Conservation (phyloP, 1,140 invertebrate species). For the Drosophila nannoptera region DNA sequence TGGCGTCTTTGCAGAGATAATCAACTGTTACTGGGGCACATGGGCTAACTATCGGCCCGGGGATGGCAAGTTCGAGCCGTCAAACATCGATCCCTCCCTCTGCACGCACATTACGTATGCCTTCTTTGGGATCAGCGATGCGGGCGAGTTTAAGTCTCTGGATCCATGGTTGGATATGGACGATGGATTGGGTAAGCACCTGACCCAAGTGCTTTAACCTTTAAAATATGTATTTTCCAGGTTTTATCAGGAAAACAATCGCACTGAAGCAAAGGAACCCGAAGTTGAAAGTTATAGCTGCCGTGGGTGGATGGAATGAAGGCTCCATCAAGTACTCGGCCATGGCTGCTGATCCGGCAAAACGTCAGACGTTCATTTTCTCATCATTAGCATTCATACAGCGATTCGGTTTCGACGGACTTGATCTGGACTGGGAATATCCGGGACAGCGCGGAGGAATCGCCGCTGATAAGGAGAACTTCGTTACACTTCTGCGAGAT, state of each 20-base stretch:
- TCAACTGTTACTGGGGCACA: conserved; percentile 84
- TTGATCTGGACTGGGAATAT: conserved; percentile 86
- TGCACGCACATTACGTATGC: conserved; percentile 86
- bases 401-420: conserved; percentile 83
- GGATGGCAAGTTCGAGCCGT: conserved; percentile 81
- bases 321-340: conserved; percentile 83
- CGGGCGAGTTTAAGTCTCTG: conserved; percentile 79
- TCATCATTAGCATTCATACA: conserved; percentile 80
- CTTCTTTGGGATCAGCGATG: conserved; percentile 82
- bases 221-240: conserved; percentile 9
- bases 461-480: conserved; percentile 80
- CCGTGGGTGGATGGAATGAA: conserved; percentile 88
- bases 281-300: conserved; percentile 83
- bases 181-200: conserved; percentile 60
- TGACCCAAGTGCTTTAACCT: not conserved
- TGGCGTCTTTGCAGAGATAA: conserved; percentile 79
- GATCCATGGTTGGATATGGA: conserved; percentile 84
- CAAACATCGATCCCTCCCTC: conserved; percentile 82
- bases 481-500: conserved; percentile 80
- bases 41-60: conserved; percentile 83
- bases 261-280: conserved; percentile 81
- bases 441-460: conserved; percentile 80
- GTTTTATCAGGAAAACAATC: conserved; percentile 60
- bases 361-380: conserved; percentile 80
- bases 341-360: conserved; percentile 78